A percentile compares a stretch with the other conserved stretches of the same genome.
Evolutionary conservation across 2,888 invertebrate species (phyloP).

Genomic region (Lithophane ornitopus): DNA sequence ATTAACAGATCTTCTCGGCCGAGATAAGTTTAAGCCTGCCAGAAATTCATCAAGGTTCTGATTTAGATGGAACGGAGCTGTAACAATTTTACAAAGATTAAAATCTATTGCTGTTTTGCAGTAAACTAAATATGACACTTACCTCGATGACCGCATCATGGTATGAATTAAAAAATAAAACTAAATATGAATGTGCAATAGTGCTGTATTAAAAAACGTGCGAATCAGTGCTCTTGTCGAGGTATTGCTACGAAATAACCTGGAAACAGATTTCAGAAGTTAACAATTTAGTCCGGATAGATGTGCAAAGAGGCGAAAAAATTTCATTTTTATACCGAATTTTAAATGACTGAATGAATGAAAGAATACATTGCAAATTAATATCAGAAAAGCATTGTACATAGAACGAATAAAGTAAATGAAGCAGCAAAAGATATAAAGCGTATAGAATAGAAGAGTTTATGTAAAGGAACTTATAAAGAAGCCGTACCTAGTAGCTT

Average conservation of each 20-base stretch:
- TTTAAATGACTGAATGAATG: background rate
- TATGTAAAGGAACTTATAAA: background rate
- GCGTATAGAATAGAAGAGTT: background rate
- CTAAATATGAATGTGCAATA: slow-evolving; percentile 53
- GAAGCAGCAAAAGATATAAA: background rate
- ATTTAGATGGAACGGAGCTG: slow-evolving; percentile 49
- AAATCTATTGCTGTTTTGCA: background rate
- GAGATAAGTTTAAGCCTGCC: slow-evolving; percentile 49
- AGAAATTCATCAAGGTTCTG: slow-evolving; percentile 61
- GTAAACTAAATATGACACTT: slow-evolving; percentile 33
- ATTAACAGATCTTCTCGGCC: slow-evolving; percentile 76
- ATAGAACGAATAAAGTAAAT: background rate
- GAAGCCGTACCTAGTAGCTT: slow-evolving; percentile 32
- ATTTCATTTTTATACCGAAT: background rate
- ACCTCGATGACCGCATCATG: slow-evolving; percentile 11
- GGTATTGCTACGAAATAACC: slow-evolving; percentile 83
- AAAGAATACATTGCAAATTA: background rate
- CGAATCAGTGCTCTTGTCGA: slow-evolving; percentile 71
- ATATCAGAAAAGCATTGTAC: background rate
- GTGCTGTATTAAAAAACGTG: slow-evolving; percentile 68
- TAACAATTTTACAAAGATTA: slow-evolving; percentile 48
- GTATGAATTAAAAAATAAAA: slow-evolving; percentile 37
- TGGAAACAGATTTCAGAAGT: slow-evolving; percentile 71
- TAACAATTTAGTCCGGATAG: background rate
- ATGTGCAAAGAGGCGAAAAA: background rate